Conservation (phyloP, 2,113 vertebrate species). For the Callorhinus ursinus region DNA sequence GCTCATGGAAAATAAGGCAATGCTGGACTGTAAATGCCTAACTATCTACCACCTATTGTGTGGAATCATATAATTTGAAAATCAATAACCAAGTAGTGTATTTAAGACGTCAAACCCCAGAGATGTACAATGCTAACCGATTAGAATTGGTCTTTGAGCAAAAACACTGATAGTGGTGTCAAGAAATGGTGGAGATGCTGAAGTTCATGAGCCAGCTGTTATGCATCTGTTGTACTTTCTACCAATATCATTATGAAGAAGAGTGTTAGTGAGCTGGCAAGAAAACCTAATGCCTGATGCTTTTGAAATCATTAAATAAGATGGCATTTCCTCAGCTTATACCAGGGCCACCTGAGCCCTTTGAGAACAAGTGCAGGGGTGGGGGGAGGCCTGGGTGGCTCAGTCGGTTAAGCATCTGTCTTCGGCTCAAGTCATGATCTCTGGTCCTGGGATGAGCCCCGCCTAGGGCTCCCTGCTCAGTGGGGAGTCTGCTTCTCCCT, state of each 20-base stretch:
- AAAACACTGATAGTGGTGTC: neutral
- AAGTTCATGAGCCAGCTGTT: slow-evolving; percentile 10
- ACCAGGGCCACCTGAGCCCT: neutral
- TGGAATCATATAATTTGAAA: slow-evolving; percentile 45
- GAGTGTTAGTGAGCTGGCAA: slow-evolving; percentile 44
- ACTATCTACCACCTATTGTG: slow-evolving; percentile 14
- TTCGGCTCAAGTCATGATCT: neutral
- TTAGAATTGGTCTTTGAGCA: slow-evolving; percentile 11
- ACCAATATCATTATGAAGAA: slow-evolving; percentile 41
- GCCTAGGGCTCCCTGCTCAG: too few relatives aligned
- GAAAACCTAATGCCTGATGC: neutral
- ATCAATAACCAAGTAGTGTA: neutral
- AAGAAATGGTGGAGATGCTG: neutral
- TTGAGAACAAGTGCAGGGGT: neutral
- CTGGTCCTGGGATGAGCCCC: neutral
- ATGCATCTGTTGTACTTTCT: slow-evolving; percentile 11
- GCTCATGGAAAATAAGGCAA: slow-evolving; percentile 44
- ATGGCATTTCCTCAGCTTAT: slow-evolving; percentile 33
- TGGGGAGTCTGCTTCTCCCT: neutral
- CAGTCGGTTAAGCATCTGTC: neutral
- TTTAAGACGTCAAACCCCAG: neutral
- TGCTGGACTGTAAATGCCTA: neutral
- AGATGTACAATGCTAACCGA: neutral
- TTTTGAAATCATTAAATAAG: slow-evolving; percentile 58
- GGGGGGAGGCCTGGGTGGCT: neutral